Conservation (phyloP, 2,113 vertebrate genomes). For the Prionailurus viverrinus region DNA sequence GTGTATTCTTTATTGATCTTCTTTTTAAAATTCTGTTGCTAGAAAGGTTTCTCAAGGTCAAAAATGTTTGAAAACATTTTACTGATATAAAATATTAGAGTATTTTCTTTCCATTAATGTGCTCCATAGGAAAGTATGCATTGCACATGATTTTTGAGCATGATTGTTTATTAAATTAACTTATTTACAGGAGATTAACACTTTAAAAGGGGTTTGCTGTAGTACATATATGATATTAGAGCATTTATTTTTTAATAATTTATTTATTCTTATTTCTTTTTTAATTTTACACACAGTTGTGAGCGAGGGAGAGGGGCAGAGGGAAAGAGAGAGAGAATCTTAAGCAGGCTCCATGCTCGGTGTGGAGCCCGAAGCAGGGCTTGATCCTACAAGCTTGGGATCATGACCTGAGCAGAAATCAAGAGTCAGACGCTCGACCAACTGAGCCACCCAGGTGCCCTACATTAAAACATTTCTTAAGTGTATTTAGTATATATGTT, state of each 20-base stretch:
- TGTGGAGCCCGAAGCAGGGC: too few relatives aligned
- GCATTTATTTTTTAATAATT: background rate
- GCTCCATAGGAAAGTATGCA: background rate
- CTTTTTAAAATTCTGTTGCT: background rate
- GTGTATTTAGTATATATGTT: background rate
- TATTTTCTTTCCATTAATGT: background rate
- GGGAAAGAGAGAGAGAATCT: too few relatives aligned
- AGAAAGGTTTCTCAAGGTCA: background rate
- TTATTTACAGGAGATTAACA: background rate
- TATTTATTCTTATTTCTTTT: too few relatives aligned
- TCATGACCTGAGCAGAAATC: too few relatives aligned
- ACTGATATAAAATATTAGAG: background rate
- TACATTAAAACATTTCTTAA: background rate
- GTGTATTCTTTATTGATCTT: background rate
- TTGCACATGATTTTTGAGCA: background rate
- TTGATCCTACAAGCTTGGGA: too few relatives aligned
- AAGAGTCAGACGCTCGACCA: too few relatives aligned
- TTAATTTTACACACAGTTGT: too few relatives aligned
- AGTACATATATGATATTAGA: background rate
- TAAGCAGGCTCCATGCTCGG: too few relatives aligned
- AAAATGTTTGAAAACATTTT: background rate
- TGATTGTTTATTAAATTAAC: background rate
- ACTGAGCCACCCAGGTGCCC: too few relatives aligned
- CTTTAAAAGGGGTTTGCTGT: background rate
- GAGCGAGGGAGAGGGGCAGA: too few relatives aligned